phyloP scores from a whole-genome alignment of 2,797 vertebrate genomes.

The Hippopotamyrus pictus region DNA sequence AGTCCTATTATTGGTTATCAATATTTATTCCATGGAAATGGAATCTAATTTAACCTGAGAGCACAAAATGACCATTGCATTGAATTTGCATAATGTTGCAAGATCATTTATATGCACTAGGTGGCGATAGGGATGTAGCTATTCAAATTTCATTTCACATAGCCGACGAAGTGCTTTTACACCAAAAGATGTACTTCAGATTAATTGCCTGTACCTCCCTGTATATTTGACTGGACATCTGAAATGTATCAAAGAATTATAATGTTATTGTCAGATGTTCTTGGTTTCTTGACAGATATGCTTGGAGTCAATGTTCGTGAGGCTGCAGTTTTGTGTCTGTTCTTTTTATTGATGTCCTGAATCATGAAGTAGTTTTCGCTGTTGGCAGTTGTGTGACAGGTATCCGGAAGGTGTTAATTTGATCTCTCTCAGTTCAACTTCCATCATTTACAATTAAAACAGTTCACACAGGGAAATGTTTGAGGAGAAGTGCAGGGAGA shows the following conservation, averaged over 20 bases:
- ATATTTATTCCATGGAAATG: not conserved
- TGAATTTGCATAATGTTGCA: not conserved
- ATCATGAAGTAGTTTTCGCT: not conserved
- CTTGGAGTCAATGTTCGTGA: not conserved
- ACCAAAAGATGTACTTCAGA: not conserved
- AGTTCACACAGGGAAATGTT: not conserved
- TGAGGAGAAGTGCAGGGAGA: slow-evolving; percentile 11
- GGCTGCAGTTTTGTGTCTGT: not conserved
- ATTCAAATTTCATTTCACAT: not conserved
- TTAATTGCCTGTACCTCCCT: not conserved
- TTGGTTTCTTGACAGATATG: not conserved
- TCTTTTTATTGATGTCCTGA: not conserved
- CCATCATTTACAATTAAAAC: slow-evolving; percentile 16
- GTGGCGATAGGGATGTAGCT: not conserved
- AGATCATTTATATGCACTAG: not conserved
- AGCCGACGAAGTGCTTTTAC: not conserved
- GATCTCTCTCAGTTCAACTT: not conserved
- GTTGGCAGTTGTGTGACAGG: not conserved
- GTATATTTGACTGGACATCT: not conserved
- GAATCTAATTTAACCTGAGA: not conserved
- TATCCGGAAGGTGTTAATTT: slow-evolving; percentile 12
- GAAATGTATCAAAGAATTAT: not conserved
- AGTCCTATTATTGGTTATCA: not conserved
- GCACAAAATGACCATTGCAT: not conserved
- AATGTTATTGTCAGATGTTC: not conserved